phyloP scores from a whole-genome alignment of 2,797 vertebrate genomes.

The Scarus forsteni region DNA sequence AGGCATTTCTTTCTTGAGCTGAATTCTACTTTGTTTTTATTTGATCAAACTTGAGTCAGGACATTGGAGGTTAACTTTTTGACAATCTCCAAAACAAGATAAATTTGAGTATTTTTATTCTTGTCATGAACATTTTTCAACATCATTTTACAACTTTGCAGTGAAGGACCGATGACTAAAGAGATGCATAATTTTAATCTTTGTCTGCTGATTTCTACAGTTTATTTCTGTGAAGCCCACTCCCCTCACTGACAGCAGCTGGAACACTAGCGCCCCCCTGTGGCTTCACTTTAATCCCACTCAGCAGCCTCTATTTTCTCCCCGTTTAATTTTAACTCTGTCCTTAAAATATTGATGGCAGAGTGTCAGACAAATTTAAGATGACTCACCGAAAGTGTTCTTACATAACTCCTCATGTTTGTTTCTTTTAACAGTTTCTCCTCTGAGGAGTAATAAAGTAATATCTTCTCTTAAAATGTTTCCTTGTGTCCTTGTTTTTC shows the following conservation, averaged over 20 bases:
- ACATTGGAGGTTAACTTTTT: no score
- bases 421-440: background rate
- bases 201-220: background rate
- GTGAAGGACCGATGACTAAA: no score
- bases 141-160: no score
- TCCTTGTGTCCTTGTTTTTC: constrained; percentile 14
- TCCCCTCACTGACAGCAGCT: background rate
- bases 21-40: no score
- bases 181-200: no score
- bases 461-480: no score
- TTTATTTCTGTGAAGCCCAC: constrained; percentile 5
- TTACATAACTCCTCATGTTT: background rate
- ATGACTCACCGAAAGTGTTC: background rate
- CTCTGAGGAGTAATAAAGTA: no score
- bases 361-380: background rate
- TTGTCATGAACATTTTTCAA: no score
- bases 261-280: constrained; percentile 44
- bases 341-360: constrained; percentile 7
- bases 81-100: no score
- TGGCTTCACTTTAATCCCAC: constrained; percentile 24
- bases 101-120: no score
- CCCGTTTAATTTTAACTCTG: background rate
- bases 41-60: no score
- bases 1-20: no score
- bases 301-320: background rate